Conservation (phyloP, 2,888 invertebrate species). For the Notocelia uddmanniana region DNA sequence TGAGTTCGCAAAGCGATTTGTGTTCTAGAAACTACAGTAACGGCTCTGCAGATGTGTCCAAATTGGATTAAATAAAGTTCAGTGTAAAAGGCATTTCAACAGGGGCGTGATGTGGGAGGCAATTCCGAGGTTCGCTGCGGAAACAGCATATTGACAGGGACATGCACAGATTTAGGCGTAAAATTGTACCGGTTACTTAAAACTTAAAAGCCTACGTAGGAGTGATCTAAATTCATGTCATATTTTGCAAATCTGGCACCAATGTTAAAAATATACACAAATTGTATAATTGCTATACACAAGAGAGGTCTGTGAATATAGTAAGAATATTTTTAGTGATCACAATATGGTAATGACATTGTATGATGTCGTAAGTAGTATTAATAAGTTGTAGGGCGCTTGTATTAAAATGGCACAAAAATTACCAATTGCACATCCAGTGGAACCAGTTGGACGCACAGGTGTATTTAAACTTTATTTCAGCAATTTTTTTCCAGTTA, state of each 20-base stretch:
- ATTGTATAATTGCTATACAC: not conserved
- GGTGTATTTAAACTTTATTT: not conserved
- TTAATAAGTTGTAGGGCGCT: too few species aligned
- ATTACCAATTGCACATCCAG: too few species aligned
- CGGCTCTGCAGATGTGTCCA: slow-evolving; percentile 15
- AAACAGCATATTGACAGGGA: not conserved
- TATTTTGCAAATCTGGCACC: not conserved
- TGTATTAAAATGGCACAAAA: too few species aligned
- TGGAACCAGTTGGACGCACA: too few species aligned
- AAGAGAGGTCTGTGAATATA: not conserved
- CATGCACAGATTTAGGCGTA: not conserved
- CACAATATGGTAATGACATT: not conserved
- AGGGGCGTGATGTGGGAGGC: slow-evolving; percentile 3
- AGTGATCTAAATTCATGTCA: not conserved
- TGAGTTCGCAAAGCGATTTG: slow-evolving; percentile 17
- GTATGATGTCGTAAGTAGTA: not conserved
- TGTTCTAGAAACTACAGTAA: slow-evolving; percentile 23
- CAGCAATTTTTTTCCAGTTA: not conserved
- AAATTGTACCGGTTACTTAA: not conserved
- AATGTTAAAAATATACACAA: not conserved
- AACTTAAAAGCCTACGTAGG: not conserved
- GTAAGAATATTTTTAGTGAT: not conserved
- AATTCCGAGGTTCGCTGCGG: not conserved
- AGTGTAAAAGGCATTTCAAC: slow-evolving; percentile 26
- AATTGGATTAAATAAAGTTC: slow-evolving; percentile 42